Evolutionary conservation across 2,113 vertebrate genomes (phyloP), one percentile per base, ranked within the genome.

Genomic region (Spheniscus mendiculus): DNA sequence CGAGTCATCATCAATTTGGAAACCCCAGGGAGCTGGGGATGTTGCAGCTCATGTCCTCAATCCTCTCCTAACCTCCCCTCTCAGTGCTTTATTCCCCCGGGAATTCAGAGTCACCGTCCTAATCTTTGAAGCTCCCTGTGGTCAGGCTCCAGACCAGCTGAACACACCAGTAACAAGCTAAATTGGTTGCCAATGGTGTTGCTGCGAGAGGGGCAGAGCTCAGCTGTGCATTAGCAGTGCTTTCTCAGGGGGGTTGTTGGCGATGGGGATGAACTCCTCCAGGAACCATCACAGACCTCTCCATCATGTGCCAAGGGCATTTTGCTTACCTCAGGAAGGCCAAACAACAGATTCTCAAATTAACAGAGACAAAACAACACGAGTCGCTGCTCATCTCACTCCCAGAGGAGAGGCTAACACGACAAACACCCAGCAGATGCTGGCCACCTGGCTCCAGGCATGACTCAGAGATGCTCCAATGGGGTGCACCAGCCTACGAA

Each of bases 401-500:
- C 90, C 84, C 49, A 2, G 59, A 79, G 80, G 91, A 78, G 3
- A 7, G 78, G 79, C 80, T 15, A 47, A 53, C 15, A 15, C 11
- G 4, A 12, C 56, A 61, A 47, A 66, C n/a, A 25, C 66, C 11
- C 36, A 2, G 88, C 89, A 95, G 87, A 73, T 76, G 91, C 56
- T 3, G 21, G 13, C 72, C 93, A 85, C 73, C 93, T 85, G 93
- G 67, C 38, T 92, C 71, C 86, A 34, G 77, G 42, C 13, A 0
- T 1, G 1, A 11, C 8, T 23, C 5, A 2, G 42, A 80, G 73
- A 38, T 0, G 1, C 71, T 58, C 49, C 6, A 0, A 11, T 1
- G 23, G 7, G 49, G 34, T 25, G 34, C 69, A 42, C 36, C 59
- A 63, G 77, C 56, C 86, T 36, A 29, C 0, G 1, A 50, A 66